Base-by-base conservation (phyloP, 2,797 vertebrate genomes). In the Borostomias antarcticus region DNA sequence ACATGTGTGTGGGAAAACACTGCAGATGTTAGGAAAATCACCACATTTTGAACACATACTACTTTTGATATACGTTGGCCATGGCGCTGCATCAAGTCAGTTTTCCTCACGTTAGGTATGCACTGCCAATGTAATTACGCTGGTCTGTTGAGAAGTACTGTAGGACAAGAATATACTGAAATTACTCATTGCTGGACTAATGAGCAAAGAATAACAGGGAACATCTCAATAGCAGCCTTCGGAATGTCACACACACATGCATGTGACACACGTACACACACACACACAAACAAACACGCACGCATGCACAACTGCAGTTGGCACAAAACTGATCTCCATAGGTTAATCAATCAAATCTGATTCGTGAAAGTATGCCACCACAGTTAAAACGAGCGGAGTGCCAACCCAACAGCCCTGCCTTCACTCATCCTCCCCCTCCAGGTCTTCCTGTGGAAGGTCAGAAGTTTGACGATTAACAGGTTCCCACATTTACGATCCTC, bases 121-220 rank as follows among this genome's bases (percentile, higher is more conserved):
- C 32, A 32, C 59, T 58, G 32, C 43, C n/a, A n/a, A n/a, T n/a
- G n/a, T n/a, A n/a, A n/a, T n/a, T n/a, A n/a, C n/a, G n/a, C 28
- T n/a, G 11, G n/a, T 50, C 21, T 29, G n/a, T n/a, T 60, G 48
- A 53, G 28, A 68, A 37, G 26, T 73, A n/a, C n/a, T n/a, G n/a
- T n/a, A 48, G 40, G 58, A 33, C 45, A 25, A 64, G 26, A n/a
- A n/a, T n/a, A 37, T 26, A 45, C 10, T 54, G 35, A 73, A 73
- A 68, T 64, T 54, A 61, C 23, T 32, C 58, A 57, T 23, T 28
- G 21, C 25, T 33, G 23, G 30, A 62, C 59, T 67, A 63, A 66
- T 51, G 43, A 62, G 64, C 21, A 35, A 47, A 17, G 2, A 45
- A 21, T n/a, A 50, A 50, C 7, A 19, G 47, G 8, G 47, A 50